Evolutionary conservation across 23 tunicate genomes (phyloP).

Genomic region (Ciona savignyi): DNA sequence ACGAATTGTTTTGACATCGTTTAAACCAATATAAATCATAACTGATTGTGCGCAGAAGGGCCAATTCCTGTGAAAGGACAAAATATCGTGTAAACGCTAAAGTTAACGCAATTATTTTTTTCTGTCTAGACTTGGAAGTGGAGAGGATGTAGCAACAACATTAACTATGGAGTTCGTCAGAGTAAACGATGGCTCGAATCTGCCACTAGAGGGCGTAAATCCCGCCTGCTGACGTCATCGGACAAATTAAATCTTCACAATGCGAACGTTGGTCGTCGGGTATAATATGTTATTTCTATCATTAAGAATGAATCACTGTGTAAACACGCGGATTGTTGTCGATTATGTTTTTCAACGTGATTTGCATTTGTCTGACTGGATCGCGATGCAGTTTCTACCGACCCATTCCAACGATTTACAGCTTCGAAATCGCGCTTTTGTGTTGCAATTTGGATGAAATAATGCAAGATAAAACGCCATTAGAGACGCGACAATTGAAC

Average conservation of each 20-base stretch:
- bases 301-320: no score
- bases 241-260: slow-evolving; percentile 21
- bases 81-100: no score
- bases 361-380: no score
- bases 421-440: background rate
- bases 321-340: no score
- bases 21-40: no score
- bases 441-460: background rate
- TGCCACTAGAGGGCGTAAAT: background rate
- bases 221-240: background rate
- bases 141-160: slow-evolving; percentile 15
- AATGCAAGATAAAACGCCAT: background rate
- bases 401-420: background rate
- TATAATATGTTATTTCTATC: no score
- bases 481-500: background rate
- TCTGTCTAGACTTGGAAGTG: slow-evolving; percentile 19
- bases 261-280: slow-evolving; percentile 25
- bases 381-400: no score
- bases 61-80: no score
- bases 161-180: slow-evolving; percentile 10
- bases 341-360: no score
- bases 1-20: no score
- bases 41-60: no score
- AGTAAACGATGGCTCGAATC: background rate
- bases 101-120: no score